Evolutionary conservation across 2,113 vertebrate genomes (phyloP).

Genomic region (Cephalopholis sonnerati): DNA sequence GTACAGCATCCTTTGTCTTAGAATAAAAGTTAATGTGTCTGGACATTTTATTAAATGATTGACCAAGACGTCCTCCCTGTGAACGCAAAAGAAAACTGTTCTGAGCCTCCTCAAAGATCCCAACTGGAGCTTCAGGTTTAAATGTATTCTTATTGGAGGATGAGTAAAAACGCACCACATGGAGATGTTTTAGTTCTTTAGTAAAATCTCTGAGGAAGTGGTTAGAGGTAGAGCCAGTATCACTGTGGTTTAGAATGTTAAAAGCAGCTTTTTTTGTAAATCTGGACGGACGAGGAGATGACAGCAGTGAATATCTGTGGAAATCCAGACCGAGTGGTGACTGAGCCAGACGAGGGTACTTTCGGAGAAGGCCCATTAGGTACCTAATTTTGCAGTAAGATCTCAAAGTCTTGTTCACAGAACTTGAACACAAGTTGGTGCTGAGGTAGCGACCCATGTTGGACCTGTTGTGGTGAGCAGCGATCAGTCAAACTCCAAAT

Average conservation of each 20-base stretch:
- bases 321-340: slow-evolving; percentile 21
- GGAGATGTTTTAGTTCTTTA: slow-evolving; percentile 35
- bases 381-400: slow-evolving; percentile 69
- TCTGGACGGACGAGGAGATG: slow-evolving; percentile 26
- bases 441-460: slow-evolving; percentile 64
- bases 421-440: slow-evolving; percentile 53
- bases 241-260: slow-evolving; percentile 19
- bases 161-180: slow-evolving; percentile 58
- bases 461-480: slow-evolving; percentile 6
- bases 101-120: slow-evolving; percentile 61
- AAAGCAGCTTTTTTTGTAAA: slow-evolving; percentile 25
- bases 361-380: slow-evolving; percentile 64
- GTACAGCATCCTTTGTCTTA: slow-evolving; percentile 49
- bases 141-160: slow-evolving; percentile 63
- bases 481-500: slow-evolving; percentile 8
- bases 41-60: slow-evolving; percentile 74
- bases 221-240: background rate
- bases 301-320: slow-evolving; percentile 32
- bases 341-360: slow-evolving; percentile 35
- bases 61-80: slow-evolving; percentile 61
- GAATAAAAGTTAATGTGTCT: slow-evolving; percentile 78
- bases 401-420: slow-evolving; percentile 51
- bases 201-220: slow-evolving; percentile 7
- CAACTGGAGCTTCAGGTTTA: slow-evolving; percentile 76
- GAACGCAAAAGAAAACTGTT: slow-evolving; percentile 45